Percentiles rank a stretch among this genome's conserved stretches.
Conservation (phyloP, 2,113 vertebrate species). For the Cryptotis parvus region DNA sequence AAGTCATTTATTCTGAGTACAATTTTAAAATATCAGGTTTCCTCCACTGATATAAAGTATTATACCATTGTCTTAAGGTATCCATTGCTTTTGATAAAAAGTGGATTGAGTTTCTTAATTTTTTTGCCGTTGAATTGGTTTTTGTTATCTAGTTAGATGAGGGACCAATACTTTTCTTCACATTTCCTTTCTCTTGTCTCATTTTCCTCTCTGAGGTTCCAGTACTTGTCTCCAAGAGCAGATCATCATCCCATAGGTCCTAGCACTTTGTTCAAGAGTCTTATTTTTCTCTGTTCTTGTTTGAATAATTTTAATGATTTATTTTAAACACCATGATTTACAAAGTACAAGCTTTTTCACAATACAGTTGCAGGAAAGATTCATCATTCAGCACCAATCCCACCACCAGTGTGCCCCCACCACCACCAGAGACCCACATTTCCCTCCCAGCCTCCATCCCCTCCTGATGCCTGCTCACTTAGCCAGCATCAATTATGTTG, state of each 20-base stretch:
- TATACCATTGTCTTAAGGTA: background rate
- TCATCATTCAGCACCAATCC: too few species aligned
- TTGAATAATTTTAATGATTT: background rate
- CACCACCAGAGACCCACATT: too few species aligned
- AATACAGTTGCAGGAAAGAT: too few species aligned
- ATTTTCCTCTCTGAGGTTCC: background rate
- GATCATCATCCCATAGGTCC: background rate
- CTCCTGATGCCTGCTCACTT: too few species aligned
- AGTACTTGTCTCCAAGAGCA: background rate
- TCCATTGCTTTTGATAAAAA: background rate
- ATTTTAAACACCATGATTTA: too few species aligned
- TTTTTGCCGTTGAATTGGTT: background rate
- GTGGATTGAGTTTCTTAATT: background rate
- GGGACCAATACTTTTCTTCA: background rate
- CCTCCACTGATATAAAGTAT: background rate
- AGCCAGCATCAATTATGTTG: too few species aligned
- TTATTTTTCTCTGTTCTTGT: background rate
- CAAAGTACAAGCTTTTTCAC: too few species aligned
- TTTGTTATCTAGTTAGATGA: background rate
- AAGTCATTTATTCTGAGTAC: background rate
- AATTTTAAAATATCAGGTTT: background rate
- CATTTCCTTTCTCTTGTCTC: background rate
- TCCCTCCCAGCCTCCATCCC: too few species aligned
- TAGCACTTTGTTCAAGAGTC: background rate
- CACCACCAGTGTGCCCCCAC: too few species aligned